Percentiles rank a stretch among this genome's conserved stretches.
These are phyloP conservation scores for Criorhina ranunculi DNA, from an alignment of 2,888 invertebrate species.

Conservation along the genomic window DNA sequence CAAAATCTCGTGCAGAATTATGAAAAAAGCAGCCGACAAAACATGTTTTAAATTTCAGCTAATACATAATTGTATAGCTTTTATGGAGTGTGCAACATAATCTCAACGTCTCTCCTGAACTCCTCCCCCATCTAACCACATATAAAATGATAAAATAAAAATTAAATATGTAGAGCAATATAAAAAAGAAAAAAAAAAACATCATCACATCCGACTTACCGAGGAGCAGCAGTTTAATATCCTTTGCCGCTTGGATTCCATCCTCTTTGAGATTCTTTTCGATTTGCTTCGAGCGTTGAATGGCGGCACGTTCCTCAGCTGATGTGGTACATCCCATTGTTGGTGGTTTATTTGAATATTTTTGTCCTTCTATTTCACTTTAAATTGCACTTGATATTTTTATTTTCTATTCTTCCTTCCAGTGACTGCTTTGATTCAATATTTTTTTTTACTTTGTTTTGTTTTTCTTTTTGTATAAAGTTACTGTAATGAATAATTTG, in stretches of 20 bases:
- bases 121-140: neutral
- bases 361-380: conserved; percentile 12
- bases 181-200: conserved; percentile 6
- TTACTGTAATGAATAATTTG: conserved; percentile 42
- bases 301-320: conserved; percentile 99
- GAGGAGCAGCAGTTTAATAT: conserved; percentile 98
- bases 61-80: conserved; percentile 26
- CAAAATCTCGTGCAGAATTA: neutral
- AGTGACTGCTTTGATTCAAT: conserved; percentile 15
- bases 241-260: conserved; percentile 98
- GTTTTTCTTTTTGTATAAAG: conserved; percentile 22
- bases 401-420: conserved; percentile 36
- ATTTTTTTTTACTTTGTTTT: neutral
- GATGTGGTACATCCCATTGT: conserved; percentile 99
- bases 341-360: conserved; percentile 59
- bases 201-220: conserved; percentile 89
- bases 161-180: conserved; percentile 8
- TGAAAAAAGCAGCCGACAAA: neutral
- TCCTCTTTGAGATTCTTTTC: conserved; percentile 99
- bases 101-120: conserved; percentile 1
- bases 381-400: conserved; percentile 59
- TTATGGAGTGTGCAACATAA: conserved; percentile 54
- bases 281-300: conserved; percentile 98
- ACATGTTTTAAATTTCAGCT: conserved; percentile 17
- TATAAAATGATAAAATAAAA: conserved; percentile 19